Conservation (phyloP, 2,113 vertebrate genomes). For the Mustelus asterias region DNA sequence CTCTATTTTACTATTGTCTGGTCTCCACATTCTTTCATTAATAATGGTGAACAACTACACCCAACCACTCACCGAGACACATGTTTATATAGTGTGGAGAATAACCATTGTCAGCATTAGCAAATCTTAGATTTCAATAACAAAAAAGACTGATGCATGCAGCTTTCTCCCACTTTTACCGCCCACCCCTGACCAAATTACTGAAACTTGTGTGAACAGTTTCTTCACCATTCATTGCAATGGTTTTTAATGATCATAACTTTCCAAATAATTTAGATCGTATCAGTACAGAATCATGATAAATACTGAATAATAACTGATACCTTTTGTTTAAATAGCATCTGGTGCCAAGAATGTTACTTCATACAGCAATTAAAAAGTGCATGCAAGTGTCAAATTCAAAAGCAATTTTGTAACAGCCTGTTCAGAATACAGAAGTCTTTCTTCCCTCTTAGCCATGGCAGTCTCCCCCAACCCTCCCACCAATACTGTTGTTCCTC, state of each 20-base stretch:
- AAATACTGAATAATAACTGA: slow-evolving; percentile 32
- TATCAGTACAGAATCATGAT: background rate
- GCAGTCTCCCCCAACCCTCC: no score
- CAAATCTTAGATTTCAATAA: slow-evolving; percentile 19
- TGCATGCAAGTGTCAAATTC: slow-evolving; percentile 29
- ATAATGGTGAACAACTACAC: background rate
- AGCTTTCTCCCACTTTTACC: background rate
- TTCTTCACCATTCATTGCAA: background rate
- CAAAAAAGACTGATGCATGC: slow-evolving; percentile 19
- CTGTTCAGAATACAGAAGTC: background rate
- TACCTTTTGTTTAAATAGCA: background rate
- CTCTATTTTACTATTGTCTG: background rate
- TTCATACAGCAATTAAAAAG: slow-evolving; percentile 19
- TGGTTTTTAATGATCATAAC: slow-evolving; percentile 17
- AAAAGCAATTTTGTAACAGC: slow-evolving; percentile 8
- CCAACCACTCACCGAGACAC: background rate
- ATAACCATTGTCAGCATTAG: slow-evolving; percentile 7
- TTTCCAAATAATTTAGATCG: background rate
- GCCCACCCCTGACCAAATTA: background rate
- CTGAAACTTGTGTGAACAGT: background rate
- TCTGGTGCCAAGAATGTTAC: background rate
- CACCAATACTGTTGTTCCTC: no score
- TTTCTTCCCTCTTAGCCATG: no score
- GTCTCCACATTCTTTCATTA: background rate
- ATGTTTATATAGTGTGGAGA: slow-evolving; percentile 26